These are phyloP conservation scores for Thysanoteuthis rhombus DNA, from an alignment of 2,888 invertebrate genomes.

Conservation along the genomic window DNA sequence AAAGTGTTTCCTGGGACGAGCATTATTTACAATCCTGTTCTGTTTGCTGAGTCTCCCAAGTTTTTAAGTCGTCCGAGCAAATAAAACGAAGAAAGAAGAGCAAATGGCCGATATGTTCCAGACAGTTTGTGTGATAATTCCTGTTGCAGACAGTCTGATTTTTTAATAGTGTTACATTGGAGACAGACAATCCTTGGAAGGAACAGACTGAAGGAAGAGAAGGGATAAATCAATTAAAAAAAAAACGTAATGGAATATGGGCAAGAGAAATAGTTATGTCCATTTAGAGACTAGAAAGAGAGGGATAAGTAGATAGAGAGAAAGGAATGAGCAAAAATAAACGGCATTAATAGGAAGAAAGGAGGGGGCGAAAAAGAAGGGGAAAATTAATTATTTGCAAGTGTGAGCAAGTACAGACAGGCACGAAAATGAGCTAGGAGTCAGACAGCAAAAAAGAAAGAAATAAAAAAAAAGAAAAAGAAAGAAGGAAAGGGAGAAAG, in stretches of 20 bases:
- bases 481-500: too few relatives aligned
- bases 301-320: background rate
- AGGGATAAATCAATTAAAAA: background rate
- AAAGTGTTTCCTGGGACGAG: background rate
- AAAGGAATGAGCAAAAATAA: background rate
- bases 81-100: background rate
- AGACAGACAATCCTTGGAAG: background rate
- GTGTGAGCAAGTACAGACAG: too few relatives aligned
- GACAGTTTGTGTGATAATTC: background rate
- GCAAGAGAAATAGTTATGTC: background rate
- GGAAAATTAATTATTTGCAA: too few relatives aligned
- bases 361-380: too few relatives aligned
- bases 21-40: background rate
- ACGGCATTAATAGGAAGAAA: too few relatives aligned
- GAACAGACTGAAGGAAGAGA: background rate
- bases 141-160: background rate
- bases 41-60: background rate
- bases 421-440: too few relatives aligned
- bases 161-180: background rate
- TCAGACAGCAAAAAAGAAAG: too few relatives aligned
- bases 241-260: too few relatives aligned
- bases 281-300: background rate
- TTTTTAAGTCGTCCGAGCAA: background rate
- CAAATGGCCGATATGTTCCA: background rate
- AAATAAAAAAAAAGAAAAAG: too few relatives aligned